Evolutionary conservation across 2,113 vertebrate species (phyloP).

Genomic region (Mystacornis crossleyi): DNA sequence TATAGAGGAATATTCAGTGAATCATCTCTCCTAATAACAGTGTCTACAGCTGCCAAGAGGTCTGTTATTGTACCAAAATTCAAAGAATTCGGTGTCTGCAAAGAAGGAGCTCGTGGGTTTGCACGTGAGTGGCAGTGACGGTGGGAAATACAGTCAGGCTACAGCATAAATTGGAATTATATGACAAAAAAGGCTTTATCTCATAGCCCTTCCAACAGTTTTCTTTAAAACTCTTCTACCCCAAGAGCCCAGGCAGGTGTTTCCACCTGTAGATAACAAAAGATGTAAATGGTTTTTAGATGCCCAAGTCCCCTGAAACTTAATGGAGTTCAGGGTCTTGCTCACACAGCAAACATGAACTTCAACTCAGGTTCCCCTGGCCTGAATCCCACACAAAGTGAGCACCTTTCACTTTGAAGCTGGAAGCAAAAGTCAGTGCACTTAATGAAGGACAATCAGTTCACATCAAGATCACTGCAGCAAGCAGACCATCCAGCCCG

Average conservation of each 20-base stretch:
- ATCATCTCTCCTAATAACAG: neutral
- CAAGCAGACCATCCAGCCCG: neutral
- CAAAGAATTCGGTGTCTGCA: neutral
- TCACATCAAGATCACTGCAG: neutral
- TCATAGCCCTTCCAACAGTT: neutral
- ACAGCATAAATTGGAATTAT: neutral
- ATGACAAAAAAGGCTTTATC: neutral
- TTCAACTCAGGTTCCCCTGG: neutral
- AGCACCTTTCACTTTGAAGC: neutral
- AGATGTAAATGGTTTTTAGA: neutral
- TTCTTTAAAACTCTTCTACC: neutral
- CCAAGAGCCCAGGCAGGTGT: neutral
- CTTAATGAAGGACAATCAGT: conserved; percentile 12
- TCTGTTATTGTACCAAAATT: neutral
- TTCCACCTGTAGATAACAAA: neutral
- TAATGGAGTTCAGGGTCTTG: neutral
- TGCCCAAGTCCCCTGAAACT: neutral
- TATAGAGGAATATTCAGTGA: neutral
- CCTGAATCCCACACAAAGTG: neutral
- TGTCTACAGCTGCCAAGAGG: neutral
- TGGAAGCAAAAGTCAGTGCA: neutral
- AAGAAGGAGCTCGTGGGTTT: neutral
- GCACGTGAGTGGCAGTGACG: neutral
- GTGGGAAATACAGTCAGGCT: neutral
- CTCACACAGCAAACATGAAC: neutral